A percentile compares a stretch with the other conserved stretches of the same genome.
Conservation (phyloP, 2,797 vertebrate genomes). For the Toxotes lorentzi region DNA sequence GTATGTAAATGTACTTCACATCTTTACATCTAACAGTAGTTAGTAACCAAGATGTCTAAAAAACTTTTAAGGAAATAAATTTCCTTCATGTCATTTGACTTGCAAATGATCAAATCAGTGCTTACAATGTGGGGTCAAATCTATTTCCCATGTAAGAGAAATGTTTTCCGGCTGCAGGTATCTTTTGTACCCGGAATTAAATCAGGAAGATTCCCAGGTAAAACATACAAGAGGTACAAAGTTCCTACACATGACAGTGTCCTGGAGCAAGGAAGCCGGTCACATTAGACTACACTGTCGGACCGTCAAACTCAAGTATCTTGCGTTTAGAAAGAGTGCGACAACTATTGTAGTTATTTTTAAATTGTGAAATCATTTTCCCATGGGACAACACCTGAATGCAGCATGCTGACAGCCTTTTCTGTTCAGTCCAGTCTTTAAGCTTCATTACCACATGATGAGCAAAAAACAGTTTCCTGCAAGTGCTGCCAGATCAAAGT, state of each 20-base stretch:
- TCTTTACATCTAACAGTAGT: too few relatives aligned
- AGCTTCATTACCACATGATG: conserved; percentile 1
- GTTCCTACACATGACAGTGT: background rate
- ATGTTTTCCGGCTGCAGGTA: background rate
- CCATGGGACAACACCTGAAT: conserved; percentile 1
- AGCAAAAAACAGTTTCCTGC: background rate
- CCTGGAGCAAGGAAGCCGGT: background rate
- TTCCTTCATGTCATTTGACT: background rate
- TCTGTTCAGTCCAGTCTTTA: background rate
- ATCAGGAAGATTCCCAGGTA: background rate
- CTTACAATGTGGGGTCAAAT: background rate
- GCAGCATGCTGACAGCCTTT: background rate
- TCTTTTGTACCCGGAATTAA: background rate
- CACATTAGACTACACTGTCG: background rate
- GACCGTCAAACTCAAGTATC: background rate
- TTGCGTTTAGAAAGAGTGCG: background rate
- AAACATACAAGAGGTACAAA: background rate
- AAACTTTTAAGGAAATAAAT: background rate
- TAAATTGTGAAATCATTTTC: background rate
- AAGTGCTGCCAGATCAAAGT: background rate
- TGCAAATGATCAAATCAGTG: background rate
- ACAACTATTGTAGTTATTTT: background rate
- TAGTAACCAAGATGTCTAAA: too few relatives aligned
- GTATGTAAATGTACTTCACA: background rate
- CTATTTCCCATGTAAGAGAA: background rate